Base-by-base conservation (phyloP, 2,888 invertebrate species). In the Drosophila subsilvestris region DNA sequence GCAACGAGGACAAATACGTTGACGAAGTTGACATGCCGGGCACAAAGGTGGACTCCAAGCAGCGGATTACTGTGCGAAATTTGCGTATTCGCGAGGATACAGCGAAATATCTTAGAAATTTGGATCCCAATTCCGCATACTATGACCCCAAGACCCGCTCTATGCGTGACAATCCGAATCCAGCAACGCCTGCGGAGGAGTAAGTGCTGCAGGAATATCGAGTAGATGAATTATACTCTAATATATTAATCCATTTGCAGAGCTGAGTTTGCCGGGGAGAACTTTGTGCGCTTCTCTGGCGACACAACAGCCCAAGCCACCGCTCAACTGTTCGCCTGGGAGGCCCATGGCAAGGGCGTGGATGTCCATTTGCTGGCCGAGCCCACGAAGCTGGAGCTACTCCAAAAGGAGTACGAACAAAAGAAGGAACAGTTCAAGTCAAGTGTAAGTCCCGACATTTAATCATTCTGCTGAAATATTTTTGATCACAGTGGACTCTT, bases 141-240 rank as follows among this genome's bases (percentile, higher is more conserved):
- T 99, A 99, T 92, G 99, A 99, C 93, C 99, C 99, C 0, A 99
- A 99, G 93, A 99, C 99, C 0, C 94, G 99, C 65, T 98, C 99
- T 0, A 99, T 99, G 99, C 95, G 99, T 75, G 99, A 99, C 82
- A 98, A 98, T 93, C 98, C 98, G 0, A 96, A 97, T 85, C 95
- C 95, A 14, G 94, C 93, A 5, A 93, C 93, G 0, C 93, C 93
- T 3, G 85, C 88, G 0, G 93, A 93, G 70, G 96, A 96, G 90
- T 90, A 78, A 80, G 87, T 76, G 6, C 1, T 14, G 1, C 1
- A 37, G 12, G 14, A 1, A 27, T 0, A 0, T 6, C 7, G n/a
- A 6, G n/a, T 0, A 0, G 5, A 12, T 25, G 37, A 0, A 7
- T 10, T 0, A 14, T 1, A 9, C 14, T 18, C 42, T 20, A 7